A percentile compares a stretch with the other conserved stretches of the same genome.
Conservation (phyloP, 2,888 invertebrate species). For the Acanthosepion lycidas region DNA sequence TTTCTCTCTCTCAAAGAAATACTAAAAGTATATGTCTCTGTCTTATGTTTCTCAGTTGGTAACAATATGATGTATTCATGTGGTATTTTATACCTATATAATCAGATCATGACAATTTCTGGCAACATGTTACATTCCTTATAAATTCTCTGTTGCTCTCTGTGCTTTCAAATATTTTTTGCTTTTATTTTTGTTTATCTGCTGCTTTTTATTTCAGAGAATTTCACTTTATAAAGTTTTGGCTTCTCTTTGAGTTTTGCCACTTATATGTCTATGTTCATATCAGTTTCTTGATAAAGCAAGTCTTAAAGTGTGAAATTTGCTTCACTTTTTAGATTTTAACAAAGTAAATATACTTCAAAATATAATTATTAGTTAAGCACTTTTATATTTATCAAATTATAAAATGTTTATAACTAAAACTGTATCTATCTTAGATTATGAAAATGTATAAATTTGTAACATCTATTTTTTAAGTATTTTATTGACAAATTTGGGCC, state of each 20-base stretch:
- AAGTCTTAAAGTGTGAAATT: neutral
- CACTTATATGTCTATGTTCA: slow-evolving; percentile 15
- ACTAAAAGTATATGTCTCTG: neutral
- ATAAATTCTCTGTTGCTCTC: neutral
- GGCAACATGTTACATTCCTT: neutral
- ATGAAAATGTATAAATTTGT: neutral
- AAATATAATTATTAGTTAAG: neutral
- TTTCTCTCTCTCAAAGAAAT: neutral
- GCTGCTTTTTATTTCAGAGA: neutral
- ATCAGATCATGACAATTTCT: neutral
- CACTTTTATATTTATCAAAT: too few species aligned
- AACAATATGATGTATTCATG: neutral
- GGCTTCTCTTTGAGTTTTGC: slow-evolving; percentile 10
- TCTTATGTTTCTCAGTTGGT: neutral
- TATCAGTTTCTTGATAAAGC: slow-evolving; percentile 7
- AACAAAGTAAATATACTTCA: neutral
- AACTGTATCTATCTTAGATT: neutral
- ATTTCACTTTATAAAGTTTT: neutral
- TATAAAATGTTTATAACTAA: too few species aligned
- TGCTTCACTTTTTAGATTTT: neutral
- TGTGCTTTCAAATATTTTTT: neutral
- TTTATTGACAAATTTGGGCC: too few species aligned
- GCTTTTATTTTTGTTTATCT: neutral
- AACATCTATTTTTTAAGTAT: too few species aligned
- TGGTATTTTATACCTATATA: neutral